Conservation (phyloP, 2,113 vertebrate species). For the Grammomys surdaster region DNA sequence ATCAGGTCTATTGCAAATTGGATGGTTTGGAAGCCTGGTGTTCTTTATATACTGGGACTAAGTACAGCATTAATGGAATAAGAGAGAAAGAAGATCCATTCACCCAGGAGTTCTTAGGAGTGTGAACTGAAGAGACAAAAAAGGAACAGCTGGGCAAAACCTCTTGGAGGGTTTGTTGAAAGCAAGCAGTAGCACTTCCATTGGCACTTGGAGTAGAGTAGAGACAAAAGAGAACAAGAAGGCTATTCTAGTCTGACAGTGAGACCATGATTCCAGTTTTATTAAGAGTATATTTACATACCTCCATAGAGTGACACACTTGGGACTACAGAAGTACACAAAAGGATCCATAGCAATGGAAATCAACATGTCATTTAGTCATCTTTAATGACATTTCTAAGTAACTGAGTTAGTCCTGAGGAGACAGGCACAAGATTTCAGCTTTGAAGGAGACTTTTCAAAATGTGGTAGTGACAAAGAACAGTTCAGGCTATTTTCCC, state of each 20-base stretch:
- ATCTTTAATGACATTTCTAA: slow-evolving; percentile 32
- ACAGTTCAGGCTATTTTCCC: not conserved
- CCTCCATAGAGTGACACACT: not conserved
- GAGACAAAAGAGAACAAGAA: not conserved
- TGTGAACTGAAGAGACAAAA: not conserved
- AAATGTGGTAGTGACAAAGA: not conserved
- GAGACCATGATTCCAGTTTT: not conserved
- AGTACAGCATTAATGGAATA: not conserved
- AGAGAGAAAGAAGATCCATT: not conserved
- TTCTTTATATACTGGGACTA: not conserved
- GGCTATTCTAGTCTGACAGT: not conserved
- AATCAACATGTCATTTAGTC: not conserved
- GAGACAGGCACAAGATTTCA: not conserved
- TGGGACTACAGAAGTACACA: not conserved
- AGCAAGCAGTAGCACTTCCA: not conserved
- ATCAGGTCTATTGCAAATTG: not conserved
- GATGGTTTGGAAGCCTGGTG: not conserved
- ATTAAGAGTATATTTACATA: not conserved
- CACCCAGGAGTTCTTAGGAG: not conserved
- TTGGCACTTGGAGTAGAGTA: not conserved
- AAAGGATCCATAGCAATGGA: not conserved
- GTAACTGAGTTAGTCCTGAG: not conserved
- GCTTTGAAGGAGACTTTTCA: not conserved
- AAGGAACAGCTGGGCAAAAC: not conserved
- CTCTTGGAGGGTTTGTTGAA: not conserved